Base-by-base conservation (phyloP, 2,888 invertebrate genomes). In the Syrista parreyssii region DNA sequence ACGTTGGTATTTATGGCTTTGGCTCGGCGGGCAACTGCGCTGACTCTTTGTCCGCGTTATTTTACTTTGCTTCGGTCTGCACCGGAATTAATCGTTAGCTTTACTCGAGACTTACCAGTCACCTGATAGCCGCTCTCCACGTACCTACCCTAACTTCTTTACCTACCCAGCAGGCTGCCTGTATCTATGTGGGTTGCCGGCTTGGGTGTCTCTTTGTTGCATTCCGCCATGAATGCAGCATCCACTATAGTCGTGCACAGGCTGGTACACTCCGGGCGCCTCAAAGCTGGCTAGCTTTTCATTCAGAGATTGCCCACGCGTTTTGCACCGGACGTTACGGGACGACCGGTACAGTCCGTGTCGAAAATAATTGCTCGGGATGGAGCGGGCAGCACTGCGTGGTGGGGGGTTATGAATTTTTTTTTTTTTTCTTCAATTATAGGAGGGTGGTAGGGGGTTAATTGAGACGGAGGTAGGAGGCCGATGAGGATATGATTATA, bases 211-310 rank as follows among this genome's bases (percentile, higher is more conserved):
- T 86, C 86, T 86, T 87, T 84, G 85, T 86, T 86, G 85, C 87
- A 88, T 88, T 88, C 85, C 86, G 83, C 81, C 82, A 82, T 82
- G 82, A 84, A 84, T 82, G 82, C 80, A 78, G 78, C 83, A 82
- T 76, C 82, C 76, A 78, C 79, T 69, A 74, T n/a, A 34, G 69
- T 74, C 73, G 55, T 33, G 76, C 76, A 33, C 71, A 9, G 33
- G 32, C 12, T 12, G 32, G 71, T 71, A 72, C 75, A 40, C 36
- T 75, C 78, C 78, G 71, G 73, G 79, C 80, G 78, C 82, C 79
- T 81, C 78, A 79, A 82, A 82, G 84, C 84, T 86, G 81, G 87
- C 84, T 84, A 85, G 87, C 55, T 55, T 87, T 88, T 87, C 88
- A 87, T 88, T 88, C 86, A 87, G 23, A 23, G 55, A 55, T 55